These are phyloP conservation scores for Pygocentrus nattereri DNA, from an alignment of 2,797 vertebrate species.

Conservation along the genomic window DNA sequence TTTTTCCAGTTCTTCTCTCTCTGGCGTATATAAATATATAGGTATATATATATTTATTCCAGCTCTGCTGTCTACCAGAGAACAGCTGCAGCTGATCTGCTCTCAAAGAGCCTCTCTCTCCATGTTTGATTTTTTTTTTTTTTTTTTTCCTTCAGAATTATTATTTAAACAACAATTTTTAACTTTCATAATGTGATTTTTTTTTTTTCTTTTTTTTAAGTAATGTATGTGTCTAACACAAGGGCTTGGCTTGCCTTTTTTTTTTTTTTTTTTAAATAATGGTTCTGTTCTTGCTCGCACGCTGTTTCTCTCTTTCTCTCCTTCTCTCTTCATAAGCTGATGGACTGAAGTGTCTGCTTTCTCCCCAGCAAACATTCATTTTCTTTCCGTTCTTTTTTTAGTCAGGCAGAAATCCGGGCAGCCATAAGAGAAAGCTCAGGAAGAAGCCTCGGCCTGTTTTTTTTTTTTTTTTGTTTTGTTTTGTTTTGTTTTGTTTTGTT, in stretches of 20 bases:
- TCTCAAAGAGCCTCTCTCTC: constrained; percentile 82
- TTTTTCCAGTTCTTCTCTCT: constrained; percentile 60
- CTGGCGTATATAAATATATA: constrained; percentile 70
- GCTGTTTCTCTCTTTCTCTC: constrained; percentile 55
- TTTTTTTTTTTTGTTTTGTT: constrained; percentile 32
- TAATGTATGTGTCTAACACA: constrained; percentile 74
- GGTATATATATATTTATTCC: constrained; percentile 75
- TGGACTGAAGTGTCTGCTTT: constrained; percentile 36
- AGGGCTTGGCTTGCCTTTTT: constrained; percentile 74
- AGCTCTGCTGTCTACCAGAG: constrained; percentile 75
- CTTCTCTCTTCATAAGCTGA: constrained; percentile 56
- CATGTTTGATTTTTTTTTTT: constrained; percentile 58
- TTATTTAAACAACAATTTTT: constrained; percentile 79
- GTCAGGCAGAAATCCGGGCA: constrained; percentile 40
- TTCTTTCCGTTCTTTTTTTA: not conserved
- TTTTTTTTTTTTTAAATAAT: constrained; percentile 59
- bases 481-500: constrained; percentile 58
- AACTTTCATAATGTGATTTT: constrained; percentile 77
- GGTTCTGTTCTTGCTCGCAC: constrained; percentile 43
- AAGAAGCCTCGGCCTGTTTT: constrained; percentile 63
- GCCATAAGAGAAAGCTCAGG: constrained; percentile 51
- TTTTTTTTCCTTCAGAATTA: constrained; percentile 68
- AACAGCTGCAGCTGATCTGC: constrained; percentile 77
- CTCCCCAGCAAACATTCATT: constrained; percentile 41
- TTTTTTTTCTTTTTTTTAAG: constrained; percentile 30